Percentiles rank a stretch among this genome's conserved stretches.
These are phyloP conservation scores for Chroicocephalus ridibundus DNA, from an alignment of 2,113 vertebrate genomes.

Conservation along the genomic window DNA sequence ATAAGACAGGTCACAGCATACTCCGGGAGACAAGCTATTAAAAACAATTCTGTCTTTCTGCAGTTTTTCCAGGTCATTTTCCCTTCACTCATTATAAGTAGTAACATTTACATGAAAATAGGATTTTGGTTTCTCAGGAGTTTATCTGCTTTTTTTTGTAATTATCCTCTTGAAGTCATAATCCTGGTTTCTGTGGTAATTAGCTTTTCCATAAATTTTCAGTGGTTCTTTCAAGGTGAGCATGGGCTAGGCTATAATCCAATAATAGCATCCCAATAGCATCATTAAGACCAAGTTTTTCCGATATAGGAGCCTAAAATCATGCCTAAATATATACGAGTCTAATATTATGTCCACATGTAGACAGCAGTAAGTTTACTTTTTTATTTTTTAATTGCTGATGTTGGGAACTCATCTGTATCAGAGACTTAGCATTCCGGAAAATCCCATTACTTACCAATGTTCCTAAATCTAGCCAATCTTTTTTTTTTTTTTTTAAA, in stretches of 20 bases:
- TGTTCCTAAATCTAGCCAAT: not conserved
- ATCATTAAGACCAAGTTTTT: not conserved
- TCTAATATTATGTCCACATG: not conserved
- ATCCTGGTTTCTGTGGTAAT: slow-evolving; percentile 13
- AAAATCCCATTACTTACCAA: not conserved
- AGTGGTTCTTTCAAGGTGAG: not conserved
- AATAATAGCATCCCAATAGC: not conserved
- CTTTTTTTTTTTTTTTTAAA: not conserved
- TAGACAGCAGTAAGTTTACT: not conserved
- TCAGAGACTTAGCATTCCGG: not conserved
- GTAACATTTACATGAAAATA: slow-evolving; percentile 46
- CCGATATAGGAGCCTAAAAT: not conserved
- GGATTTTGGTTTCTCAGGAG: slow-evolving; percentile 5
- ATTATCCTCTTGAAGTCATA: slow-evolving; percentile 24
- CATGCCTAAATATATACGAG: not conserved
- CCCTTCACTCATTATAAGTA: not conserved
- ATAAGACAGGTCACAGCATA: not conserved
- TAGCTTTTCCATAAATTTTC: slow-evolving; percentile 11
- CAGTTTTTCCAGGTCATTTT: slow-evolving; percentile 49
- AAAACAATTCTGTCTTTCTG: slow-evolving; percentile 20
- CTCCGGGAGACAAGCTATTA: slow-evolving; percentile 9
- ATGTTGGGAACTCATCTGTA: not conserved
- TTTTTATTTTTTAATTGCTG: not conserved
- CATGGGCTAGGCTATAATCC: not conserved
- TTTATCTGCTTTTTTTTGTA: slow-evolving; percentile 13